phyloP scores from a whole-genome alignment of 2,113 vertebrate genomes.

The Hippocampus zosterae region DNA sequence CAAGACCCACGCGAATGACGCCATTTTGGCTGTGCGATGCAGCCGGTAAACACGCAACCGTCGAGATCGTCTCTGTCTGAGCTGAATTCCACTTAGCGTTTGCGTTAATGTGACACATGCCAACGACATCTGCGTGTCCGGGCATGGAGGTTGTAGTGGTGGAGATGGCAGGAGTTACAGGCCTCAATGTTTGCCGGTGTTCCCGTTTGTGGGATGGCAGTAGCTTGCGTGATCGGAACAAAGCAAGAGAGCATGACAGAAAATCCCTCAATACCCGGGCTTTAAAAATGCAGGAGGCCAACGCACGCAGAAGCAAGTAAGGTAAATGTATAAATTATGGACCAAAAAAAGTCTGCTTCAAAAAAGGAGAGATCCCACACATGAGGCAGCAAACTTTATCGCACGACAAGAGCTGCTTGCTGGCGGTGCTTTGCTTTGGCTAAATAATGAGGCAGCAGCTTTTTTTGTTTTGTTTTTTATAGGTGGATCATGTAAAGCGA shows the following conservation, averaged over 20 bases:
- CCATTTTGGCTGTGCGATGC: conserved; percentile 29
- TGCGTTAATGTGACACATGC: conserved; percentile 17
- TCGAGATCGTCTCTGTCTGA: conserved; percentile 12
- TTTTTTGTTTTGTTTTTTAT: conserved; percentile 28
- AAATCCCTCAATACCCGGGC: conserved; percentile 83
- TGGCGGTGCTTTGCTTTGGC: conserved; percentile 14
- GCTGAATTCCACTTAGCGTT: conserved; percentile 7
- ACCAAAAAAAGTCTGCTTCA: conserved; percentile 67
- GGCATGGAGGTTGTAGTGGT: conserved; percentile 28
- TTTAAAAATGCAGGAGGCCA: conserved; percentile 87
- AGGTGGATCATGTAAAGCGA: conserved; percentile 34
- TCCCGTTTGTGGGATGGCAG: conserved; percentile 64
- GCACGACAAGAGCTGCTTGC: conserved; percentile 51
- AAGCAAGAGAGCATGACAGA: conserved; percentile 79
- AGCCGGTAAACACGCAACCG: conserved; percentile 39
- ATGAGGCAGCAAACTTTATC: conserved; percentile 69
- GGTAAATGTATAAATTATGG: conserved; percentile 77
- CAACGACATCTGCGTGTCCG: conserved; percentile 10
- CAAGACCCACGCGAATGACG: conserved; percentile 34
- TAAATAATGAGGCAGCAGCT: conserved; percentile 50
- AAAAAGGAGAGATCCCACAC: conserved; percentile 71
- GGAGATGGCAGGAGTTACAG: conserved; percentile 32
- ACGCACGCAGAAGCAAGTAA: conserved; percentile 78
- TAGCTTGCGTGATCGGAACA: conserved; percentile 81
- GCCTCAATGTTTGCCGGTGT: conserved; percentile 38